Evolutionary conservation across 2,797 vertebrate genomes (phyloP).

Genomic region (Sebastes oblongus): DNA sequence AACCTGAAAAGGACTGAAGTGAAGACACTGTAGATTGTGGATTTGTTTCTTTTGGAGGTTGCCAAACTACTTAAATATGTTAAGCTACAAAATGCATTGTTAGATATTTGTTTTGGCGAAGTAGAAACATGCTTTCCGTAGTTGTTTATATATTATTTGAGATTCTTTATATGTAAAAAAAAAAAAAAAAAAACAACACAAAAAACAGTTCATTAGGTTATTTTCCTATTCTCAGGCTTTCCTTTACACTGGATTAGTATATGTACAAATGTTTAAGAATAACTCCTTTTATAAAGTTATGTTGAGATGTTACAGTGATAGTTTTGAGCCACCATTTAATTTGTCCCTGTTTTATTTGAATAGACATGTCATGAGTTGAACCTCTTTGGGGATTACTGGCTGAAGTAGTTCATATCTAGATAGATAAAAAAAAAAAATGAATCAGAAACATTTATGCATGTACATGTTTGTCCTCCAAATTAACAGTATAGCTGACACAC

Average conservation of each 20-base stretch:
- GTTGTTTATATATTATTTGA: conserved; percentile 13
- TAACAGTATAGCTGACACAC: neutral
- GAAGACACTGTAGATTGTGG: conserved; percentile 38
- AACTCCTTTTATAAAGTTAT: neutral
- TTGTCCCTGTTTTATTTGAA: neutral
- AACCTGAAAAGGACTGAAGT: neutral
- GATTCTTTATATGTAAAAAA: conserved; percentile 5
- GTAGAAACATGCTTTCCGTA: neutral
- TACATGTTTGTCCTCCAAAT: conserved; percentile 13
- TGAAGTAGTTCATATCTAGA: neutral
- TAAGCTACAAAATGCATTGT: neutral
- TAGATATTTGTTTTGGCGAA: neutral
- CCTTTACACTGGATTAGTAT: conserved; percentile 62
- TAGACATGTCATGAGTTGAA: neutral
- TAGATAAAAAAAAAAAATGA: neutral
- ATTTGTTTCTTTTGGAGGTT: neutral
- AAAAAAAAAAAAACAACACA: neutral
- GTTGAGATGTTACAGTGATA: neutral
- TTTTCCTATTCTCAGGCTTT: conserved; percentile 48
- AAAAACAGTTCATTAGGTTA: neutral
- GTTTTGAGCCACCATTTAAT: neutral
- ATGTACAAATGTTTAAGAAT: conserved; percentile 33
- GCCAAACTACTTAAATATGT: conserved; percentile 19
- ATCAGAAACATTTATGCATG: conserved; percentile 12
- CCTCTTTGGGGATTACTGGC: neutral